Evolutionary conservation across 2,797 vertebrate species (phyloP), one percentile per base, ranked within the genome.

Genomic region (Mareca strepera): DNA sequence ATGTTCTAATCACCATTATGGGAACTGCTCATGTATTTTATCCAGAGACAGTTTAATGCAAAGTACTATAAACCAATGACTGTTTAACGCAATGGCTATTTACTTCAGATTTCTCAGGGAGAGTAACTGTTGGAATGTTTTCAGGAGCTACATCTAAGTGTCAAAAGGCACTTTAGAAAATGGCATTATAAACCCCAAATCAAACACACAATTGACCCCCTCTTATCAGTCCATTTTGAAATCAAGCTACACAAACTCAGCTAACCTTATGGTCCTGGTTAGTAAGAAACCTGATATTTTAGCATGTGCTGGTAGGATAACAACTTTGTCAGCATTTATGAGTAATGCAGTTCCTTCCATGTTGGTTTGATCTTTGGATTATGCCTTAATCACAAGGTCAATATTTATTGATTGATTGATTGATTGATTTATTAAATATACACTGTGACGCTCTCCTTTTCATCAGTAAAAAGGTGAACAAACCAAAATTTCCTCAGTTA

Each of bases 81-180:
- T 52, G 37, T 62, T 82, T 73, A 52, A 70, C 73, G 64, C 29
- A 5, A 22, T 25, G 58, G 25, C 22, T 64, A 29, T 78, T 72
- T 33, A 39, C 7, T 10, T 73, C 55, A 25, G 20, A 73, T 69
- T 88, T 84, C 70, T 76, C 46, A 66, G 43, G 37, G 11, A 60
- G n/a, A 63, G 12, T 33, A 41, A n/a, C 21, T 31, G 26, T 56
- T 73, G 39, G 26, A 67, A 67, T 21, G 21, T 56, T 94, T 53
- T 87, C 52, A 77, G 52, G 60, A 76, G 5, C 39, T 48, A 48
- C 53, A 70, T 50, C 41, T 29, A 52, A 56, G 10, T 43, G 50
- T 39, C 78, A 82, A 44, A 93, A 85, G 73, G 23, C 53, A 25
- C 1, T 18, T 87, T 31, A 74, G 64, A 85, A 83, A 77, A 77